Percentiles rank a stretch among this genome's conserved stretches.
Evolutionary conservation across 2,113 vertebrate genomes (phyloP).

Genomic region (Myocastor coypus): DNA sequence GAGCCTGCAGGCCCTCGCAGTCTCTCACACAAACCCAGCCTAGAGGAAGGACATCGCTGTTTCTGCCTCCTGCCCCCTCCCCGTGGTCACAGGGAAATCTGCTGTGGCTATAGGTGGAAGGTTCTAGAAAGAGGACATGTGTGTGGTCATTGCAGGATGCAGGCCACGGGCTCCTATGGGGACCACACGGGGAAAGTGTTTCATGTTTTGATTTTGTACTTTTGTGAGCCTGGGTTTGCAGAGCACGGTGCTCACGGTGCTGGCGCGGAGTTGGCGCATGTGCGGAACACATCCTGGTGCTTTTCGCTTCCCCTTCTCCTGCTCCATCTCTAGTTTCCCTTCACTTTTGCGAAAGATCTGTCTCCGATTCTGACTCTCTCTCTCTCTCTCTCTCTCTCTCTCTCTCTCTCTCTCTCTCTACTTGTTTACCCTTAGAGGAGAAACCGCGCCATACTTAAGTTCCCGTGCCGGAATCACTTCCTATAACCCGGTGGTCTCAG

Average conservation of each 20-base stretch:
- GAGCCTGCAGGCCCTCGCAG: neutral
- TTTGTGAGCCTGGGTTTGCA: neutral
- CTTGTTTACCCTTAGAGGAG: neutral
- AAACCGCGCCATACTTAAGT: neutral
- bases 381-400: too few relatives aligned
- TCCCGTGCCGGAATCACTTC: neutral
- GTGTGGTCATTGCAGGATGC: too few relatives aligned
- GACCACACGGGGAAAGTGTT: rapidly evolving
- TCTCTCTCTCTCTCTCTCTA: neutral
- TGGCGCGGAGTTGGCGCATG: rapidly evolving
- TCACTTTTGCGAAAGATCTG: neutral
- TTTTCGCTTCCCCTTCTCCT: neutral
- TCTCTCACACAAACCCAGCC: rapidly evolving
- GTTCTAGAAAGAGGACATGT: neutral
- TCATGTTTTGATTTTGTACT: neutral
- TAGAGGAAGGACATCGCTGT: rapidly evolving
- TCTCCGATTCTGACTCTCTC: neutral
- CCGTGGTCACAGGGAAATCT: rapidly evolving
- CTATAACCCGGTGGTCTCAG: neutral
- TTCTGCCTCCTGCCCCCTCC: rapidly evolving
- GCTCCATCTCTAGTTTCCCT: neutral
- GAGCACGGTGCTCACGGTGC: rapidly evolving
- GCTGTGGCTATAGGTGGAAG: rapidly evolving
- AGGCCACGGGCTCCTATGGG: neutral
- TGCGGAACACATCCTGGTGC: neutral